Conservation (phyloP, 2,797 vertebrate genomes). For the Crenuchus spilurus region DNA sequence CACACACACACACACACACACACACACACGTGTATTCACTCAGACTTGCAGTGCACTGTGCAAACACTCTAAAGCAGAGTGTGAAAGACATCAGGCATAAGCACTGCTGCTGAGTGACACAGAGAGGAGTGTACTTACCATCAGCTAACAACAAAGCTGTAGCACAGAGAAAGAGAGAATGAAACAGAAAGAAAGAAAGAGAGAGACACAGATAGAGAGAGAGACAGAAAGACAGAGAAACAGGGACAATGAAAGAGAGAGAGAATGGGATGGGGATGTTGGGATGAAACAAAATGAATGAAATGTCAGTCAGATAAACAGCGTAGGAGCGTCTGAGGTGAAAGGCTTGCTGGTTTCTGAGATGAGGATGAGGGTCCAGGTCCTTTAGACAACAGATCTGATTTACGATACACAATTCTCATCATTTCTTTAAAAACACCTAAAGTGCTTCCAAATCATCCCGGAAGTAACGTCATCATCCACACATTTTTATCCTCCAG, state of each 20-base stretch:
- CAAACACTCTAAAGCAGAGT: too few species aligned
- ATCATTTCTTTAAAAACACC: too few species aligned
- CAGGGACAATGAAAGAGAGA: background rate
- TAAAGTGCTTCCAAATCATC: too few species aligned
- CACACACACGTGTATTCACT: too few species aligned
- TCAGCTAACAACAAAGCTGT: conserved; percentile 88
- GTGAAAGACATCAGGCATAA: conserved; percentile 14
- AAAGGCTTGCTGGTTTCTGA: background rate
- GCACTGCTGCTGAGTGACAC: background rate
- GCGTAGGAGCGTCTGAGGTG: background rate
- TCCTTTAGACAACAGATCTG: too few species aligned
- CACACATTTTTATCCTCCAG: too few species aligned
- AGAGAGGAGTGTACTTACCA: conserved; percentile 80
- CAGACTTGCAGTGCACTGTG: too few species aligned
- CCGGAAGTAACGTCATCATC: too few species aligned
- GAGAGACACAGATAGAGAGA: background rate
- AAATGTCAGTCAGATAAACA: background rate
- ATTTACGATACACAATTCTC: too few species aligned
- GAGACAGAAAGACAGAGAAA: background rate
- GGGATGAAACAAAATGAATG: conserved; percentile 4
- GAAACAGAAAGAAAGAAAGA: conserved; percentile 1
- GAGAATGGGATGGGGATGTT: background rate
- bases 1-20: too few species aligned
- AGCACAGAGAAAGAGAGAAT: conserved; percentile 17
- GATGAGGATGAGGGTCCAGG: too few species aligned